Conservation (phyloP, 2,888 invertebrate species). For the Lordiphosa fenestrarum region DNA sequence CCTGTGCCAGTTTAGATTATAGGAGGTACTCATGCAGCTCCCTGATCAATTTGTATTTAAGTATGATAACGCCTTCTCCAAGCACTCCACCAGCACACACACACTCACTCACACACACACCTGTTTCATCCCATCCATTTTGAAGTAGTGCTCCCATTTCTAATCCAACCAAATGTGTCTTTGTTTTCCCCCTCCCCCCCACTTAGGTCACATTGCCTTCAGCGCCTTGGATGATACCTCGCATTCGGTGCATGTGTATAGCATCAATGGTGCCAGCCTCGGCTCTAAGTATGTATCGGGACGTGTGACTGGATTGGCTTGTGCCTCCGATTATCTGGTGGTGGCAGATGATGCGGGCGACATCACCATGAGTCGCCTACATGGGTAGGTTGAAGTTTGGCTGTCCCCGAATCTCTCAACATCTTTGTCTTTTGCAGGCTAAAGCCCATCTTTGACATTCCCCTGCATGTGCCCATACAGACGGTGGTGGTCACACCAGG, state of each 20-base stretch:
- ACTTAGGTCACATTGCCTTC: slow-evolving; percentile 82
- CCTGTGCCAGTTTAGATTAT: too few species aligned
- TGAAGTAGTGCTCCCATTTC: too few species aligned
- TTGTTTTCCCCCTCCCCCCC: neutral
- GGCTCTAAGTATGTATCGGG: slow-evolving; percentile 82
- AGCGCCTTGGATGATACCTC: slow-evolving; percentile 81
- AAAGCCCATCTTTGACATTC: slow-evolving; percentile 82
- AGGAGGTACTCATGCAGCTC: too few species aligned
- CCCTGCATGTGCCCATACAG: slow-evolving; percentile 82
- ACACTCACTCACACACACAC: too few species aligned
- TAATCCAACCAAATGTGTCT: neutral
- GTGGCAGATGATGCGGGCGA: slow-evolving; percentile 82
- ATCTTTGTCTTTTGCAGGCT: slow-evolving; percentile 65
- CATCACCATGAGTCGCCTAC: slow-evolving; percentile 81
- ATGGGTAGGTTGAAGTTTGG: slow-evolving; percentile 77
- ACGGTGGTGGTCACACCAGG: slow-evolving; percentile 81
- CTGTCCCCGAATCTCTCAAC: too few species aligned
- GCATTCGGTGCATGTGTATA: slow-evolving; percentile 82
- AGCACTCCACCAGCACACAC: too few species aligned
- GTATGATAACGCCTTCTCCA: too few species aligned
- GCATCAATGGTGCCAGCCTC: slow-evolving; percentile 81
- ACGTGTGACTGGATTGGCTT: slow-evolving; percentile 81
- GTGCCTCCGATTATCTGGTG: slow-evolving; percentile 81
- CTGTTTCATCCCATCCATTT: too few species aligned
- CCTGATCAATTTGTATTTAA: too few species aligned